Evolutionary conservation across 1,140 invertebrate species (phyloP), one percentile per base, ranked within the genome.

Genomic region (Ostrea edulis): DNA sequence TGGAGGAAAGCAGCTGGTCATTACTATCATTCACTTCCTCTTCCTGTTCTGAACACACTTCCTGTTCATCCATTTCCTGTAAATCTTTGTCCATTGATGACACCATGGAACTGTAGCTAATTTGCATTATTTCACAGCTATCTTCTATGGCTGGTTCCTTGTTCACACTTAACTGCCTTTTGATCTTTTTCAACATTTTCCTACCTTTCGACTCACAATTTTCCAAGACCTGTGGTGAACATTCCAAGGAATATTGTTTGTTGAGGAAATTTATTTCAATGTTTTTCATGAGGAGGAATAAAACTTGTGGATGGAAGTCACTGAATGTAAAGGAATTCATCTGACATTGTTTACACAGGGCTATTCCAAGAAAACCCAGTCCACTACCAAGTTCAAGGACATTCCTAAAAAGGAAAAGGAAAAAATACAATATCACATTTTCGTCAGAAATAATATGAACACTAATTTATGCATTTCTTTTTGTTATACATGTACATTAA

Each of bases 381-480:
- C 93, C 93, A 93, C 93, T 91, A 9, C 93, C 93, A 29, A 94
- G 89, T 84, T 94, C 93, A 44, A 93, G 62, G 12, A 94, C 86
- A 82, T 90, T 85, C 65, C 92, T 92, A 86, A 8, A 91, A 25
- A 44, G 29, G 25, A 68, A 58, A 58, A 83, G 53, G 29, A 54
- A 29, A 81, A 87, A 35, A 86, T n/a, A 87, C 22, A 44, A 44
- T 44, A 44, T 44, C 35, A 17, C 52, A 82, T 86, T 51, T 68
- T 62, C 68, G 2, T 2, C 55, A 55, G 54, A 55, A 55, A 55
- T n/a, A 17, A 62, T 20, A 5, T 20, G 17, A 58, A 58, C 14
- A 62, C n/a, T 20, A 62, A 62, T 17, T 20, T 17, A 4, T 25
- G 14, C 68, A 77, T 44, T 9, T 12, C 35, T 22, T 77, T 8